Evolutionary conservation across 2,888 invertebrate genomes (phyloP).

Genomic region (Drosophila kokeensis): DNA sequence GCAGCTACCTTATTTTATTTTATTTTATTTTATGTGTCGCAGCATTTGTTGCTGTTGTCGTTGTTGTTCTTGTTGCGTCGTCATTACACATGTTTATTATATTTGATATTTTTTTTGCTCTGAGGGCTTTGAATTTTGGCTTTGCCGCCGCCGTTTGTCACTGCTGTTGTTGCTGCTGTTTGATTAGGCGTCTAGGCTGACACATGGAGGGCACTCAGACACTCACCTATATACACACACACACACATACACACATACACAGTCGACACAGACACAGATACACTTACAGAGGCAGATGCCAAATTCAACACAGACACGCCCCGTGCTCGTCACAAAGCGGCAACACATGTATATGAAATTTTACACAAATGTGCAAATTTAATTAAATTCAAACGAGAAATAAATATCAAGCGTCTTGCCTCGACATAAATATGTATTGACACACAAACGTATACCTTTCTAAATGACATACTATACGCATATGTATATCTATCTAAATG

Average conservation of each 20-base stretch:
- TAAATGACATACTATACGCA: constrained; percentile 12
- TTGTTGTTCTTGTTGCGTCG: constrained; percentile 35
- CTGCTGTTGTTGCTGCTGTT: constrained; percentile 47
- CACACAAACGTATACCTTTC: constrained; percentile 9
- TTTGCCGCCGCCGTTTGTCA: constrained; percentile 46
- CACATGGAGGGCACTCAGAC: constrained; percentile 65
- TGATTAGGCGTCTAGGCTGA: constrained; percentile 78
- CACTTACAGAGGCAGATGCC: constrained; percentile 27
- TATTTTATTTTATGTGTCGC: constrained; percentile 35
- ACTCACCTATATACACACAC: constrained; percentile 23
- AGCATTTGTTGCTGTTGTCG: constrained; percentile 22
- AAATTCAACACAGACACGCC: constrained; percentile 42
- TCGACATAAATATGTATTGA: constrained; percentile 52
- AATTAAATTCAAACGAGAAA: constrained; percentile 81
- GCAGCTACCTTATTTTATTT: constrained; percentile 17
- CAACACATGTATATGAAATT: constrained; percentile 69
- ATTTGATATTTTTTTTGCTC: constrained; percentile 35
- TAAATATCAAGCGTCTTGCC: constrained; percentile 68
- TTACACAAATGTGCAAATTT: constrained; percentile 81
- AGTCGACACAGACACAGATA: constrained; percentile 16
- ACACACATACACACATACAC: constrained; percentile 29
- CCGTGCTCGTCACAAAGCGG: constrained; percentile 36
- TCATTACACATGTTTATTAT: constrained; percentile 71
- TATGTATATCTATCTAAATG: background rate
- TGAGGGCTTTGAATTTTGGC: constrained; percentile 59